Evolutionary conservation across 2,888 invertebrate species (phyloP), one percentile per base, ranked within the genome.

Genomic region (Cacoxenus indagator): DNA sequence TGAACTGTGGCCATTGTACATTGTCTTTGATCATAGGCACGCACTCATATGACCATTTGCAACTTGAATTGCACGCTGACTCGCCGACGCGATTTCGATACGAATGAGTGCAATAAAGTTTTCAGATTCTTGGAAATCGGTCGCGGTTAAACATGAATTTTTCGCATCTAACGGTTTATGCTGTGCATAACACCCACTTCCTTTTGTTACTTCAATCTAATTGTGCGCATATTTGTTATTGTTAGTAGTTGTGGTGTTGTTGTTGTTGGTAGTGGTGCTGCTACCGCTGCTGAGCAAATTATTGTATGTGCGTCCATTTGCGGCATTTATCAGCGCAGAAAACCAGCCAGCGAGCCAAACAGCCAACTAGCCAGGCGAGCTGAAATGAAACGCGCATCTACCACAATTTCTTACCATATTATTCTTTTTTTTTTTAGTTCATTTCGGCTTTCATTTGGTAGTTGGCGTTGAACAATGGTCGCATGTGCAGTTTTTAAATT

Each of bases 241-340:
- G 57, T 59, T 27, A 3, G 22, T 17, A 22, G 24, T 54, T 54
- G 14, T 1, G 9, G 8, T 54, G 51, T 54, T 54, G 51, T 54
- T 54, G 51, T 9, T 24, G 24, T n/a, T n/a, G n/a, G n/a, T n/a
- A n/a, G n/a, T 24, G 55, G 26, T 24, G 14, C 26, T 9, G 55
- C 55, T n/a, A 55, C 1, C n/a, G n/a, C n/a, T n/a, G n/a, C 6
- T 9, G 9, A 48, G 19, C 57, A 27, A 59, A 59, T 59, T 59
- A 29, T 59, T 59, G 26, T 31, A 31, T 8, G 31, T 59, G 57
- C 57, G 31, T 59, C 57, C 57, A 59, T 59, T 59, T 29, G 4
- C 31, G 19, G 57, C 57, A 59, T 59, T 59, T 59, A 59, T 59
- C 57, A 59, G 57, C 31, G n/a, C 57, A 59, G 31, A 59, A 59